Conservation (phyloP, 2,888 invertebrate species). For the Tenthredo scrophulariae region DNA sequence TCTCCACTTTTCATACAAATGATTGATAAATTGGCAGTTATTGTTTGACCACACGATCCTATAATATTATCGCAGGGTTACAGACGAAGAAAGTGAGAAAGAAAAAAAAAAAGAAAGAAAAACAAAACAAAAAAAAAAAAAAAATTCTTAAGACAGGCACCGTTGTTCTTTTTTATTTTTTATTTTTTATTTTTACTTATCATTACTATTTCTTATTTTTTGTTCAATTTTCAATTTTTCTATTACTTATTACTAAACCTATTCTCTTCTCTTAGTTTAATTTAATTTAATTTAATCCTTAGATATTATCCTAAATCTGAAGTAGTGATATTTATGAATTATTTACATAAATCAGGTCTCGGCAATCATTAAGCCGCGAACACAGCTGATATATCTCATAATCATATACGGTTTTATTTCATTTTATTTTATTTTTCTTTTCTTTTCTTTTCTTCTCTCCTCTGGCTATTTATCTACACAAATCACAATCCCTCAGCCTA, state of each 20-base stretch:
- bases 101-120: background rate
- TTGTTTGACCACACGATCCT: too few species aligned
- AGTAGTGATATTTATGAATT: background rate
- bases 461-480: background rate
- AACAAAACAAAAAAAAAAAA: background rate
- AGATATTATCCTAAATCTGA: background rate
- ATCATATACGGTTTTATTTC: background rate
- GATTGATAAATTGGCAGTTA: background rate
- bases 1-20: background rate
- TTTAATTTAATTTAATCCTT: background rate
- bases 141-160: background rate
- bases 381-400: constrained; percentile 40
- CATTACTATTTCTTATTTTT: background rate
- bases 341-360: constrained; percentile 28
- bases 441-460: background rate
- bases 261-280: background rate
- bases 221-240: background rate
- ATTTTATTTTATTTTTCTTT: too few species aligned
- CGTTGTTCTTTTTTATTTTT: background rate
- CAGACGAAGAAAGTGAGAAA: background rate
- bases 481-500: constrained; percentile 23
- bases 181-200: background rate
- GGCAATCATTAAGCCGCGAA: constrained; percentile 28
- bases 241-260: background rate
- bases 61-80: background rate